phyloP scores from a whole-genome alignment of 2,113 vertebrate genomes.

The Corythornis vintsioides region DNA sequence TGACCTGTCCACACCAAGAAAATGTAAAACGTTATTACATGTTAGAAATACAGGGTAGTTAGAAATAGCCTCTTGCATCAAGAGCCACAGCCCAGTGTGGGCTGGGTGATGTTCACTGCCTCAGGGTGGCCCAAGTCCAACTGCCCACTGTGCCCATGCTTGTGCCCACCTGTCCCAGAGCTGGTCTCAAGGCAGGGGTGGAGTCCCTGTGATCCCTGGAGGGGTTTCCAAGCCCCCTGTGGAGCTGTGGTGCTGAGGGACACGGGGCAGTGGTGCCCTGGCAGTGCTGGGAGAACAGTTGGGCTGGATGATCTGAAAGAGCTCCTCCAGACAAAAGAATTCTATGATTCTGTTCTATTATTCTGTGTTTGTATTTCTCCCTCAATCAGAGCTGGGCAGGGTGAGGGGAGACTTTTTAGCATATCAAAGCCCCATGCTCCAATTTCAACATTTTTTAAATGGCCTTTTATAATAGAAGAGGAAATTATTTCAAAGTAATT shows the following conservation, averaged over 20 bases:
- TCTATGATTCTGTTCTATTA: too few relatives aligned
- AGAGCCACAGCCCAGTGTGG: not conserved
- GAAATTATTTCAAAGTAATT: not conserved
- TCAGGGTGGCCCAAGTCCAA: rapidly evolving
- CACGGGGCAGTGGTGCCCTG: too few relatives aligned
- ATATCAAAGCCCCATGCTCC: not conserved
- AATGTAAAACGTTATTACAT: not conserved
- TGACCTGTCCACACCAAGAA: not conserved
- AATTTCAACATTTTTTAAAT: not conserved
- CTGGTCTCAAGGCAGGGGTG: too few relatives aligned
- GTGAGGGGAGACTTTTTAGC: not conserved
- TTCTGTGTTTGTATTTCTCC: not conserved
- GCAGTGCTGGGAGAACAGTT: too few relatives aligned
- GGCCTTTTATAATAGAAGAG: not conserved
- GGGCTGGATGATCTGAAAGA: too few relatives aligned
- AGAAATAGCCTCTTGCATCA: not conserved
- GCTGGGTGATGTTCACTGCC: rapidly evolving
- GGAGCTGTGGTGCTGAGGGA: too few relatives aligned
- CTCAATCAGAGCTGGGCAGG: not conserved
- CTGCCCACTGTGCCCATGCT: rapidly evolving
- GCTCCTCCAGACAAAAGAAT: too few relatives aligned
- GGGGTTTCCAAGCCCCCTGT: too few relatives aligned
- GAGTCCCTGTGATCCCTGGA: too few relatives aligned
- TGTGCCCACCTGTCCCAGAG: not conserved
- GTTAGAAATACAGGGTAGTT: not conserved